These are phyloP conservation scores for Sphaerophoria rueppellii DNA, from an alignment of 2,888 invertebrate species.

Conservation along the genomic window DNA sequence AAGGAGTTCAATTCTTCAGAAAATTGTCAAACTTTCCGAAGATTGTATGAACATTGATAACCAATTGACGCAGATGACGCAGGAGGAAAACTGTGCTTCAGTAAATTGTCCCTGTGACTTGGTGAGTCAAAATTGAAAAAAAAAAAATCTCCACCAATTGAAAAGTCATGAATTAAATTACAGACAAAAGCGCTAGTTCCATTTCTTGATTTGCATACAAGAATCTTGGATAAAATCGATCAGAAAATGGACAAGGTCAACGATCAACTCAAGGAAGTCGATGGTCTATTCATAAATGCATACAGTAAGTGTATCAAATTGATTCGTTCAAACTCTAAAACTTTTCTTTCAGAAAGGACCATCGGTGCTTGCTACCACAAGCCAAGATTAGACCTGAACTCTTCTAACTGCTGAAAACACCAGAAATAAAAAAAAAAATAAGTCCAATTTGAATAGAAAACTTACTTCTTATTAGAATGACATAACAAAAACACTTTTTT, in stretches of 20 bases:
- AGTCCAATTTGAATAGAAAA: slow-evolving; percentile 37
- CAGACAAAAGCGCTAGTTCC: slow-evolving; percentile 35
- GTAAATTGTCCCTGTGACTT: slow-evolving; percentile 1
- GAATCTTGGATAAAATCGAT: slow-evolving; percentile 44
- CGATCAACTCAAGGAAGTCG: slow-evolving; percentile 23
- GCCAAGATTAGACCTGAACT: background rate
- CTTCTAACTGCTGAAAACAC: slow-evolving; percentile 23
- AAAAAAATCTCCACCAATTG: background rate
- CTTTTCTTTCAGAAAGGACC: slow-evolving; percentile 23
- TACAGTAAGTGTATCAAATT: slow-evolving; percentile 27
- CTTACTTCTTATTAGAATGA: slow-evolving; percentile 50
- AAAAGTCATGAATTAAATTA: too few relatives aligned
- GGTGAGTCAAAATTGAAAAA: slow-evolving; percentile 13
- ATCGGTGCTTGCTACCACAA: slow-evolving; percentile 46
- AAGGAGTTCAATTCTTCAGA: background rate
- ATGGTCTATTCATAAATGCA: slow-evolving; percentile 27
- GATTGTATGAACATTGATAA: slow-evolving; percentile 12
- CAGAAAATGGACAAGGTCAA: slow-evolving; percentile 11
- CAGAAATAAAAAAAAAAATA: background rate
- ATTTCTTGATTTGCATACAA: slow-evolving; percentile 47
- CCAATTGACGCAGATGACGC: slow-evolving; percentile 13
- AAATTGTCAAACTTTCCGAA: slow-evolving; percentile 28
- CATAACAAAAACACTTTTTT: slow-evolving; percentile 41
- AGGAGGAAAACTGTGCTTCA: background rate
- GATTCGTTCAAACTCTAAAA: too few relatives aligned